These are phyloP conservation scores for Tychaedon coryphoeus DNA, from an alignment of 2,113 vertebrate species.

Conservation along the genomic window DNA sequence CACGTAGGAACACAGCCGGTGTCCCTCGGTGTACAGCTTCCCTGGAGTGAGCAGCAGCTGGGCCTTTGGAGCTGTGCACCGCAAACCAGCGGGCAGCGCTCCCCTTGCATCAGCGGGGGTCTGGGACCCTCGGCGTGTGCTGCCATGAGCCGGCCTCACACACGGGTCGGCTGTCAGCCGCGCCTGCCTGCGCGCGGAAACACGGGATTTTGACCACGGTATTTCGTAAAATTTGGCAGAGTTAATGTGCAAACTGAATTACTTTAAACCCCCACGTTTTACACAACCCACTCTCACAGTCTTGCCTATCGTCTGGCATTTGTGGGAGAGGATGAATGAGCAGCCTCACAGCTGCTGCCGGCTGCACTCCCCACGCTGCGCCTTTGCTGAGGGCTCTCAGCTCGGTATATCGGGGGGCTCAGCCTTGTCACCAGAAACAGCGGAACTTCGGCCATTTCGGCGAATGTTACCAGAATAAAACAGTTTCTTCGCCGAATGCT, in stretches of 20 bases:
- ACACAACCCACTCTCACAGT: neutral
- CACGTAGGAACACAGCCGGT: accelerated
- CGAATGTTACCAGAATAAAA: no score
- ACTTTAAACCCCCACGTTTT: neutral
- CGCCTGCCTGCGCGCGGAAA: accelerated
- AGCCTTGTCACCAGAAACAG: neutral
- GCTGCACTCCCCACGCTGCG: neutral
- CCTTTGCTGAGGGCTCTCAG: neutral
- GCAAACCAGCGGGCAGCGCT: neutral
- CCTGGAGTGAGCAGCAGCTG: neutral
- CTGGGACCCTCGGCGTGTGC: accelerated
- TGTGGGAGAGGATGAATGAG: neutral
- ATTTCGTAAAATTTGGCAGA: neutral
- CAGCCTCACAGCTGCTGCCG: neutral
- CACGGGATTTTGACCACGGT: accelerated
- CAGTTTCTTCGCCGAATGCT: accelerated
- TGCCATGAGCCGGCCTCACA: accelerated
- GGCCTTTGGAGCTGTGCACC: neutral
- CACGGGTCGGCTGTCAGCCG: accelerated
- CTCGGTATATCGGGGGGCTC: accelerated
- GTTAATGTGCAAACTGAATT: neutral
- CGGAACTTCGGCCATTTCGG: accelerated
- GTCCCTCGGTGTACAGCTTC: accelerated
- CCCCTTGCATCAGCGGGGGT: accelerated
- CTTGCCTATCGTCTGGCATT: no score